Evolutionary conservation across 2,888 invertebrate species (phyloP), one percentile per base, ranked within the genome.

Genomic region (Cyrtodaria siliqua): DNA sequence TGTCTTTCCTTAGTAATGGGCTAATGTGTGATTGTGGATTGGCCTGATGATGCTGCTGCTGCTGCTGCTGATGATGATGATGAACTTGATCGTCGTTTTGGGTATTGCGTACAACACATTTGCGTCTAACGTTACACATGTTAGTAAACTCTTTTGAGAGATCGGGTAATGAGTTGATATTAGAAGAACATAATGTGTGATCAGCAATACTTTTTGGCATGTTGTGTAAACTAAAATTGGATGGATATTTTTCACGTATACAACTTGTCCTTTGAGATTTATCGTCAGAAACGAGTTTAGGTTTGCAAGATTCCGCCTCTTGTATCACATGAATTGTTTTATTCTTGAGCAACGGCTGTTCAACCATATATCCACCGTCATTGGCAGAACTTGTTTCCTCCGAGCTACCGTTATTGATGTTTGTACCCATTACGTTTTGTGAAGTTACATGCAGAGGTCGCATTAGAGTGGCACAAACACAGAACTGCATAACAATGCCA

Each of bases 401-500:
- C 12, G 33, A 33, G 33, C 6, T 33, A 12, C 33, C 12, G 33
- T 12, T 33, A 12, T 33, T 12, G 12, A 4, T 12, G 4, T 33
- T 12, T 8, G 12, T 8, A 33, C 12, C 6, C 12, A 8, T 33
- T 33, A 12, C 4, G 12, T 12, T 4, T 12, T 4, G 33, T 33
- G 6, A 8, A 12, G 4, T 33, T 33, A 33, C 6, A 33, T 44
- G 16, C 6, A 72, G 42, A 49, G 85, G 83, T 50, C 79, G 74
- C 75, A 83, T 76, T 3, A 86, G 53, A 9, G 68, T 50, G 3
- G 76, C 78, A 38, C 64, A 78, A 18, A 83, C 82, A 49, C 84
- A 81, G n/a, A 83, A 57, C 20, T 86, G 78, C 33, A 86, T 24
- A 2, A 73, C 64, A 18, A 84, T 50, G 14, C 83, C 82, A 23